A percentile compares a stretch with the other conserved stretches of the same genome.
These are phyloP conservation scores for Luehdorfia chinensis DNA, from an alignment of 1,140 invertebrate species.

Conservation along the genomic window DNA sequence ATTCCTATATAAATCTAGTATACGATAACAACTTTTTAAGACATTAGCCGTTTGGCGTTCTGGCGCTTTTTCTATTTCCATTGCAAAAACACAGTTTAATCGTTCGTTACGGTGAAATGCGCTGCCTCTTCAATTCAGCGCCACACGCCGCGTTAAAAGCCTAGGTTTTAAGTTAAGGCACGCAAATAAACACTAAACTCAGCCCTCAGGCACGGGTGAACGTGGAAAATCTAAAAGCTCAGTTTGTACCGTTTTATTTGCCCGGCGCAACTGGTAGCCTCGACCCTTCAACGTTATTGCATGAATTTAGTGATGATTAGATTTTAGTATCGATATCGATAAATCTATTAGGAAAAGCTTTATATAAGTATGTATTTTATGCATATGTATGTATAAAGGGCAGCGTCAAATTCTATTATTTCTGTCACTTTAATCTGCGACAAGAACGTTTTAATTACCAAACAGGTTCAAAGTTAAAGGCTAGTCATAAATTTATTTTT, in stretches of 20 bases:
- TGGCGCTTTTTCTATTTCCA: no score
- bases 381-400: no score
- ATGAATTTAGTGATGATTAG: constrained; percentile 9
- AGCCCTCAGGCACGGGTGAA: constrained; percentile 12
- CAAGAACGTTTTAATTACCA: constrained; percentile 5
- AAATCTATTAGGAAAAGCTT: no score
- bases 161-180: constrained; percentile 3
- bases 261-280: constrained; percentile 31
- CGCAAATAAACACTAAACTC: constrained; percentile 19
- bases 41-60: no score
- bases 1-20: no score
- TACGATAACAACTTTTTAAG: no score
- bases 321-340: constrained; percentile 19
- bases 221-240: constrained; percentile 37
- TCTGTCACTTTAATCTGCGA: constrained; percentile 11
- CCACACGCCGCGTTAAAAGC: neutral
- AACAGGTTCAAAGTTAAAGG: constrained; percentile 13
- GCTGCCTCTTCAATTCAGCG: neutral
- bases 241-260: constrained; percentile 45
- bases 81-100: no score
- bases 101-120: no score
- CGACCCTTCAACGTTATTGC: constrained; percentile 21
- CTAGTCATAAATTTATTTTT: constrained; percentile 6
- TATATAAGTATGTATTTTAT: no score
- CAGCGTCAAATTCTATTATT: neutral